Base-by-base conservation (phyloP, 2,797 vertebrate species). In the Sebastes oblongus region DNA sequence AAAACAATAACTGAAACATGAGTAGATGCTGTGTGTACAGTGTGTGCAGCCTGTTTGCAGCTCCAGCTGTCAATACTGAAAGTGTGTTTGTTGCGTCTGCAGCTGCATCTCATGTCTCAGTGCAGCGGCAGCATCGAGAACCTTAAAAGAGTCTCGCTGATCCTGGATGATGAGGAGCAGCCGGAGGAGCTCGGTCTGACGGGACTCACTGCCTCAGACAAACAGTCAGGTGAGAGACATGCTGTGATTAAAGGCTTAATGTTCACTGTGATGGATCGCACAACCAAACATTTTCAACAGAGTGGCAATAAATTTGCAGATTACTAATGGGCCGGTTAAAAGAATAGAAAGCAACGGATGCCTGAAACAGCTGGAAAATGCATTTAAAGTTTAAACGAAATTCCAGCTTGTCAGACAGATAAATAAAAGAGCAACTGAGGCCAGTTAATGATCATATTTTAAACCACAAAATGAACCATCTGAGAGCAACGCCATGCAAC, bases 81-180 rank as follows among this genome's bases (percentile, higher is more conserved):
- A 1, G 6, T 20, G 20, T 55, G 20, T 64, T 32, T 80, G 30
- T 80, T 52, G 29, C 73, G 36, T 77, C 20, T 84, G 36, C 92
- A 99, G 97, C 91, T 94, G 70, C 95, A 93, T 66, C 93, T 97
- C 52, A 95, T 96, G 92, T 93, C 94, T 18, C 92, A 96, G 65
- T 96, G 95, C 88, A 95, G 95, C 9, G 90, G 94, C 83, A 96
- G 93, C 78, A 84, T 92, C 62, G 86, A 93, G 80, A 89, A 91
- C 78, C 90, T 96, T 8, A 96, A 95, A 61, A 93, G 91, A 30
- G 82, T 90, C 1, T 91, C 95, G 0, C 64, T 91, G 68, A 90
- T 85, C 55, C 76, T 94, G 91, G 95, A 95, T 0, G 93, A 95
- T 7, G 94, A 95, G 14, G 91, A 94, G 64, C 94, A 89, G 65